Evolutionary conservation across 2,113 vertebrate genomes (phyloP), one percentile per base, ranked within the genome.

Genomic region (Campylorhamphus procurvoides): DNA sequence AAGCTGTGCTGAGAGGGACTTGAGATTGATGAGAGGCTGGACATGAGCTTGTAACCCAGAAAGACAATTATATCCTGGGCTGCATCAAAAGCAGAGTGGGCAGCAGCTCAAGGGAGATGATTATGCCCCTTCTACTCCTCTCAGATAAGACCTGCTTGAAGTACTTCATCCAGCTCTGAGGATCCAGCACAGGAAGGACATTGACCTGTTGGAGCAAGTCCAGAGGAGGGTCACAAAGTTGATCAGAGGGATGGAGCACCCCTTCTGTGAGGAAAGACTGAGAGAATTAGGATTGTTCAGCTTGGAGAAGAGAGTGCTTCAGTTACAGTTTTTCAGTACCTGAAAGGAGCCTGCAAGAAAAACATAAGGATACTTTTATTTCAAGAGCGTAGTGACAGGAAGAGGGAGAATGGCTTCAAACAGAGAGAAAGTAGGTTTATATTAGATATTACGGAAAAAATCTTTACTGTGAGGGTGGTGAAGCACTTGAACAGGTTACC

Each of bases 51-150:
- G 3, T 9, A 15, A 11, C 27, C 14, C 20, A 49, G 49, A 64
- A 18, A 72, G 29, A 13, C 20, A 42, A 2, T 2, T 0, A 0
- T 64, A 22, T 72, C 25, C 75, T 64, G 7, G 25, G 22, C 27
- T 50, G 14, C 3, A 49, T 17, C 31, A 17, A 80, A 47, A 64
- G 19, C 8, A 88, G 13, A 0, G 0, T 25, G 47, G 13, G 1
- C 17, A 56, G 29, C 25, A 63, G 42, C 11, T 9, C 3, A 0
- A 50, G 50, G 25, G 27, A 58, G 18, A 11, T 3, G 27, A 50
- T 37, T 74, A 59, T 74, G 31, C 4, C 27, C 4, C 27, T 17
- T 42, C 14, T 72, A 14, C 25, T 50, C 50, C 33, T 4, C 37
- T 8, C 31, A 28, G 35, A 6, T 58, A 44, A 88, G 22, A 37